Percentiles rank a stretch among this genome's conserved stretches.
phyloP scores from a whole-genome alignment of 1,140 invertebrate species.

The Agrypnia vestita region DNA sequence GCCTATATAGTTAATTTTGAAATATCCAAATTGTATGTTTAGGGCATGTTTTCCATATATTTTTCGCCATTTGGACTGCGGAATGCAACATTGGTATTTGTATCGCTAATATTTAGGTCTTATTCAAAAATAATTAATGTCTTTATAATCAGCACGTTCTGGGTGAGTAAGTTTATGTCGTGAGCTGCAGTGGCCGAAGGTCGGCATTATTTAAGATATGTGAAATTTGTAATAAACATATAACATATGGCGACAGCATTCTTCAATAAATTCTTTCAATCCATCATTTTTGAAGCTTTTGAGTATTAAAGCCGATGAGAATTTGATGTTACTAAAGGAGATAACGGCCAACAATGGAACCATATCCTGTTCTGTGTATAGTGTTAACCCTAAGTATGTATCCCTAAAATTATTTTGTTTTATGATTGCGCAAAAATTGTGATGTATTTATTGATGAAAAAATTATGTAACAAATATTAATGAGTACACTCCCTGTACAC shows the following conservation, averaged over 20 bases:
- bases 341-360: conserved; percentile 23
- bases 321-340: not conserved
- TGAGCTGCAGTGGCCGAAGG: conserved; percentile 25
- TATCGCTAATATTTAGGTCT: conserved; percentile 32
- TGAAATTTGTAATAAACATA: conserved; percentile 40
- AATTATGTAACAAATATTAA: conserved; percentile 10
- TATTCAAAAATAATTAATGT: conserved; percentile 30
- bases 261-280: too few species aligned
- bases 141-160: conserved; percentile 24
- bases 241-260: conserved; percentile 29
- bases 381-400: conserved; percentile 41
- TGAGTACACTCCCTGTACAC: conserved; percentile 3
- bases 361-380: conserved; percentile 45
- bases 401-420: conserved; percentile 30
- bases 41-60: conserved; percentile 17
- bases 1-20: conserved; percentile 28
- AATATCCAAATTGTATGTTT: conserved; percentile 29
- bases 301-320: too few species aligned
- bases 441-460: conserved; percentile 37
- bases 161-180: conserved; percentile 18
- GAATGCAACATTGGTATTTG: conserved; percentile 1
- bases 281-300: too few species aligned
- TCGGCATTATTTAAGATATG: conserved; percentile 43
- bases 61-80: conserved; percentile 17
- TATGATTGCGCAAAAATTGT: conserved; percentile 33